Evolutionary conservation across 2,797 vertebrate genomes (phyloP), one percentile per base, ranked within the genome.

Genomic region (Poliocrania exsul): DNA sequence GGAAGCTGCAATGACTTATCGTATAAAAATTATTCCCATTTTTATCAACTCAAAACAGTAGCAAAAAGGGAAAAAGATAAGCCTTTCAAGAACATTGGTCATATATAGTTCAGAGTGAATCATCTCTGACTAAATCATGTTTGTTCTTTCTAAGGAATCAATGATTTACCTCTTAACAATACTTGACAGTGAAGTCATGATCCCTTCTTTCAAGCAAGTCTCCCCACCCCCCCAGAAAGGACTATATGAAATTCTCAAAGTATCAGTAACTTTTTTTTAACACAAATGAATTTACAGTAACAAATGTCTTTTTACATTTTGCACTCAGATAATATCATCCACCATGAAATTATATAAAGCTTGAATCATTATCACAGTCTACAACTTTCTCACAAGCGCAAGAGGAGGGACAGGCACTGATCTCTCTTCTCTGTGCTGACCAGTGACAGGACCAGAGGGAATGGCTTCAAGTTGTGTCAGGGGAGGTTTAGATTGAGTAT

Each of bases 91-190:
- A 73, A 64, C 60, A 80, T 70, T 89, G 91, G 84, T 92, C 61
- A 72, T 28, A 96, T 46, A 86, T 33, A 92, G 40, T 78, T 33
- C 77, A 96, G 88, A 83, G 75, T 65, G 77, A 81, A 57, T 91
- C 90, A 71, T 70, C 89, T 60, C n/a, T 89, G 71, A 96, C 92
- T 87, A 95, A 94, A 73, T 66, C 26, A 61, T 73, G 57, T 64
- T 92, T 96, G n/a, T 67, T 91, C 85, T 96, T 92, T 91, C 87
- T 61, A 95, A 89, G 42, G 67, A 97, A 97, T 96, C 78, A 49
- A 31, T 19, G 17, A 75, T 75, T 89, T 93, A 79, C 17, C 75
- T 87, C 60, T 89, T 65, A 94, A 92, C 3, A 6, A 74, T 42
- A 70, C 46, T 26, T 80, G 82, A 93, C 28, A 83, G 46, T 28